phyloP scores from a whole-genome alignment of 2,888 invertebrate genomes.

The Colletes collaris region DNA sequence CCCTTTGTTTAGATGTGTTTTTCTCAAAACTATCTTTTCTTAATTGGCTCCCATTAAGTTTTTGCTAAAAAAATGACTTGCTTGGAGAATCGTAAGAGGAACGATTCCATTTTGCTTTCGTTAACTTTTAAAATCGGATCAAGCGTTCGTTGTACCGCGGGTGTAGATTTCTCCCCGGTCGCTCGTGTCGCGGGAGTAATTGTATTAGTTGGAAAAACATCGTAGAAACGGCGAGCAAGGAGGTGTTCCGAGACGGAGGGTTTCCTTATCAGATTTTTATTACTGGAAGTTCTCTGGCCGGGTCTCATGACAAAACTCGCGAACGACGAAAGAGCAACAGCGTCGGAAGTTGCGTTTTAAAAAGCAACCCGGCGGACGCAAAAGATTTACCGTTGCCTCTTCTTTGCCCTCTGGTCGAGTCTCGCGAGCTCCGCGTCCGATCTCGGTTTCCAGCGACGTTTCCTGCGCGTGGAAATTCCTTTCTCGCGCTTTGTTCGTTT shows the following conservation, averaged over 20 bases:
- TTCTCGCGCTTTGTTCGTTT: conserved; percentile 5
- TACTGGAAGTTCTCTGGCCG: not conserved
- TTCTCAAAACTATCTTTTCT: no score
- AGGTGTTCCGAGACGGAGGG: not conserved
- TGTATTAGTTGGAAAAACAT: not conserved
- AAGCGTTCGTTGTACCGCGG: not conserved
- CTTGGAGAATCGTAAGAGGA: not conserved
- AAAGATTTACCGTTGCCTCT: conserved; percentile 4
- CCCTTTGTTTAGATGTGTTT: no score
- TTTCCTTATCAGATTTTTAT: conserved; percentile 19
- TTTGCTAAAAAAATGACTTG: no score
- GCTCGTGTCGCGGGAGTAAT: not conserved
- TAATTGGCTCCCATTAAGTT: no score
- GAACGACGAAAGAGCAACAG: not conserved
- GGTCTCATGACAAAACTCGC: not conserved
- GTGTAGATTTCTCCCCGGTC: not conserved
- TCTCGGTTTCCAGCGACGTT: conserved; percentile 5
- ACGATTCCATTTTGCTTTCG: not conserved
- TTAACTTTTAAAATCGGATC: no score
- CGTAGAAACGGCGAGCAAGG: no score
- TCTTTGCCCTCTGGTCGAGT: not conserved
- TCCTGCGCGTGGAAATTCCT: conserved; percentile 14
- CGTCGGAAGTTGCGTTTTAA: not conserved
- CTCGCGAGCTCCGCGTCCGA: not conserved
- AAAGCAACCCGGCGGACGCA: not conserved